Percentiles rank a stretch among this genome's conserved stretches.
phyloP scores from a whole-genome alignment of 2,797 vertebrate genomes.

The Serranus cabrilla region DNA sequence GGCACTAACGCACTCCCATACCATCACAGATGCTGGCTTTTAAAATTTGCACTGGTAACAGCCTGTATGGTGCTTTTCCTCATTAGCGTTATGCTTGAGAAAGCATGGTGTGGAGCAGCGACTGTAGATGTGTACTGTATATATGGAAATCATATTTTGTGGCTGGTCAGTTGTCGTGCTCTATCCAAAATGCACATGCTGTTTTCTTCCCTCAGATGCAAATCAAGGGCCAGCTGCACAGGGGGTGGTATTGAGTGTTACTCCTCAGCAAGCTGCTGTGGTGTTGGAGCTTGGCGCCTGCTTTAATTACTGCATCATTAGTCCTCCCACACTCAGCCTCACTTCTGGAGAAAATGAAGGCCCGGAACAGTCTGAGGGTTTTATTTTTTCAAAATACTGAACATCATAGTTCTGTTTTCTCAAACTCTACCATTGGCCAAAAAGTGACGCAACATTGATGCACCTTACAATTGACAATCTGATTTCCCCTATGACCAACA shows the following conservation, averaged over 20 bases:
- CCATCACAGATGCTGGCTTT: too few relatives aligned
- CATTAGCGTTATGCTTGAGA: background rate
- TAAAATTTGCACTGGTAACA: too few relatives aligned
- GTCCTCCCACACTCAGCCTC: slow-evolving; percentile 63
- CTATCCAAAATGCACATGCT: slow-evolving; percentile 7
- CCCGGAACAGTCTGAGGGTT: background rate
- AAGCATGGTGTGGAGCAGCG: background rate
- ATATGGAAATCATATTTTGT: slow-evolving; percentile 3
- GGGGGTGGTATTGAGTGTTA: slow-evolving; percentile 20
- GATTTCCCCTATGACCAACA: background rate
- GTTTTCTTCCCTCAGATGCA: slow-evolving; percentile 50
- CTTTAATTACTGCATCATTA: slow-evolving; percentile 68
- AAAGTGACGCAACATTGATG: background rate
- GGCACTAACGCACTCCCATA: too few relatives aligned
- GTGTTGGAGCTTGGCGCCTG: slow-evolving; percentile 28
- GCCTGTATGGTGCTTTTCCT: too few relatives aligned
- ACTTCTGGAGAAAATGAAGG: slow-evolving; percentile 40
- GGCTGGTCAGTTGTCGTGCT: background rate
- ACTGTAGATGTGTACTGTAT: background rate
- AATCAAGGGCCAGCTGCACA: slow-evolving; percentile 47
- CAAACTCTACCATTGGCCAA: background rate
- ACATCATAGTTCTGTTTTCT: background rate
- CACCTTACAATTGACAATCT: background rate
- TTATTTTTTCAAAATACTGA: background rate
- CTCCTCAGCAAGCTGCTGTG: slow-evolving; percentile 46